A percentile compares a stretch with the other conserved stretches of the same genome.
Evolutionary conservation across 1,140 invertebrate genomes (phyloP).

Genomic region (Platyscapa corneri): DNA sequence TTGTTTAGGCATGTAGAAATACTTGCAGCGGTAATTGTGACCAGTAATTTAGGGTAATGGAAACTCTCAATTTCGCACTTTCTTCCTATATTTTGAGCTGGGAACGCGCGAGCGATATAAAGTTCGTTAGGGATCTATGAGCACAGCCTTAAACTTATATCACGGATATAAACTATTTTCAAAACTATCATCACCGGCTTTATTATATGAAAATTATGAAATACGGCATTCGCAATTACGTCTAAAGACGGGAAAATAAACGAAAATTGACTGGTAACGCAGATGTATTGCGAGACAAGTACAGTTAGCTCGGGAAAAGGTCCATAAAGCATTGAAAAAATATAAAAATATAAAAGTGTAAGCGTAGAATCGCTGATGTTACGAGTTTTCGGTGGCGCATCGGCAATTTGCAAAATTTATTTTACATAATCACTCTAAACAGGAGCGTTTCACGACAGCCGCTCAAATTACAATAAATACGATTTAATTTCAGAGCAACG

Average conservation of each 20-base stretch:
- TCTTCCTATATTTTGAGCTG: constrained; percentile 7
- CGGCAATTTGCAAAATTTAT: too few relatives aligned
- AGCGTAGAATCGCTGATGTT: too few relatives aligned
- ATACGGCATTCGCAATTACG: neutral
- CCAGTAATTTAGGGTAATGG: constrained; percentile 10
- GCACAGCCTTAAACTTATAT: neutral
- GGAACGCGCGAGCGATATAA: neutral
- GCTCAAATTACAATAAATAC: too few relatives aligned
- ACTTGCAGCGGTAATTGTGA: neutral
- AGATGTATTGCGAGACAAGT: neutral
- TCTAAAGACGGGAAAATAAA: neutral
- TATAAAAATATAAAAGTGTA: too few relatives aligned
- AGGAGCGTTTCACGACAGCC: too few relatives aligned
- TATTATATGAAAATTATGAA: constrained; percentile 7
- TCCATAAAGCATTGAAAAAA: neutral
- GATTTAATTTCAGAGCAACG: too few relatives aligned
- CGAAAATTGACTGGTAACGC: neutral
- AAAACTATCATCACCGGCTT: neutral
- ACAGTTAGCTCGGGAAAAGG: neutral
- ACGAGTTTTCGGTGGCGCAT: too few relatives aligned
- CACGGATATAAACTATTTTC: neutral
- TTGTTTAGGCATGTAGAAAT: constrained; percentile 28
- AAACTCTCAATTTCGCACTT: constrained; percentile 42
- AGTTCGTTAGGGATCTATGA: neutral
- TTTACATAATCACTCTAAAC: too few relatives aligned